Base-by-base conservation (phyloP, 2,888 invertebrate species). In the Prosopocoilus inquinatus region DNA sequence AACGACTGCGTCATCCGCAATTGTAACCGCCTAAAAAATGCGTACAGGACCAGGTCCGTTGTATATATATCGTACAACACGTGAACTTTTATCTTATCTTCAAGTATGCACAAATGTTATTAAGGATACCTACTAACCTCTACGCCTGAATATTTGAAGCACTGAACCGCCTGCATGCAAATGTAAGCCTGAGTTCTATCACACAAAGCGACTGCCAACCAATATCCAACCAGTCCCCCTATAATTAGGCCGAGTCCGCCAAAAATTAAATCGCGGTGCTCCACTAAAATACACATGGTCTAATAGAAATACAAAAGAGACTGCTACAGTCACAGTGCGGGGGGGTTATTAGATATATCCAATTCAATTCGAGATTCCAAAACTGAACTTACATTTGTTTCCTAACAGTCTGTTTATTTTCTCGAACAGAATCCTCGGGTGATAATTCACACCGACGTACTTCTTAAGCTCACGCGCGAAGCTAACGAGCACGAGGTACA, bases 1-100 rank as follows among this genome's bases (percentile, higher is more conserved):
- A 54, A 82, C 79, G 65, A 76, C 74, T 12, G 76, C 77, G 66
- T 82, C 82, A 62, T 84, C 82, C 53, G 81, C 76, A 59, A 81
- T 70, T 41, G 78, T 74, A 41, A 82, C 79, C 13, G 43, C 53
- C 53, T 47, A 49, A 46, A 46, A 38, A 49, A 45, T 39, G 38
- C 36, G 12, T 32, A 33, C 20, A 45, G 36, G 32, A 3, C 15
- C 36, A 36, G n/a, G n/a, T 13, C 4, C 5, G n/a, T 8, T 13
- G 12, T 13, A 47, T 1, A 9, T 28, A 7, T 1, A 5, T 47
- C 11, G 35, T 4, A 16, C 2, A 11, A 48, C n/a, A 15, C 13
- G 35, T 15, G n/a, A n/a, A 11, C 12, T 48, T 13, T 34, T 49
- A 50, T 51, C 51, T 16, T 3, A 16, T 16, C 16, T 16, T 16